phyloP scores from a whole-genome alignment of 2,797 vertebrate genomes.

The Ispidina lecontei region DNA sequence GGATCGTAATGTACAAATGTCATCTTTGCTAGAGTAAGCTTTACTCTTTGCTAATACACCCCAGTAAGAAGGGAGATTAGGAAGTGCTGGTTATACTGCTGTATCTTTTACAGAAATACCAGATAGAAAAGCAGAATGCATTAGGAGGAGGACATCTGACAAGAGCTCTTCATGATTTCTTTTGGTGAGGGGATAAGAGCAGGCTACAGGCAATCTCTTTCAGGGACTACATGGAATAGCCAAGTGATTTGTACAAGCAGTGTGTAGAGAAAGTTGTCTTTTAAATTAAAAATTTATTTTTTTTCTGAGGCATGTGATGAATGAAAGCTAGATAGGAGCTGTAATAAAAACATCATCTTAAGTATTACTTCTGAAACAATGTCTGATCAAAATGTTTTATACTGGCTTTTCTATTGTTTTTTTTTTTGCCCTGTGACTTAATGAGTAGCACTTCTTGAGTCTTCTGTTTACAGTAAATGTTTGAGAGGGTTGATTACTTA shows the following conservation, averaged over 20 bases:
- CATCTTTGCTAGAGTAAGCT: background rate
- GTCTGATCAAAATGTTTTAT: background rate
- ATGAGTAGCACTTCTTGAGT: background rate
- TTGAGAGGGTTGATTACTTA: background rate
- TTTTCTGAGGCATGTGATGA: background rate
- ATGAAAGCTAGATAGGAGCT: background rate
- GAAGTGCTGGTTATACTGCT: background rate
- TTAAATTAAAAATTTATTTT: background rate
- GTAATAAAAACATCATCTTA: background rate
- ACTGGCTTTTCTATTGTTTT: background rate
- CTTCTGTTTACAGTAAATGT: background rate
- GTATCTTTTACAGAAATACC: background rate
- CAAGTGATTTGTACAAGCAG: background rate
- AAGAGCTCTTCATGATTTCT: background rate
- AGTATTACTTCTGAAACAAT: background rate
- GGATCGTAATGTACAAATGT: background rate
- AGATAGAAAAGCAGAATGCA: background rate
- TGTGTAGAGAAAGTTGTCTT: background rate
- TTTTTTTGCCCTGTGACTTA: background rate
- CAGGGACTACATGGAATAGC: background rate
- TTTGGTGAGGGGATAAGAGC: constrained; percentile 33
- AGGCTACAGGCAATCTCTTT: constrained; percentile 4
- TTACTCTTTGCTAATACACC: background rate
- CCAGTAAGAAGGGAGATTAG: background rate
- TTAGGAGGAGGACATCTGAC: constrained; percentile 10